These are phyloP conservation scores for Toxotes lorentzi DNA, from an alignment of 2,797 vertebrate species.

Conservation along the genomic window DNA sequence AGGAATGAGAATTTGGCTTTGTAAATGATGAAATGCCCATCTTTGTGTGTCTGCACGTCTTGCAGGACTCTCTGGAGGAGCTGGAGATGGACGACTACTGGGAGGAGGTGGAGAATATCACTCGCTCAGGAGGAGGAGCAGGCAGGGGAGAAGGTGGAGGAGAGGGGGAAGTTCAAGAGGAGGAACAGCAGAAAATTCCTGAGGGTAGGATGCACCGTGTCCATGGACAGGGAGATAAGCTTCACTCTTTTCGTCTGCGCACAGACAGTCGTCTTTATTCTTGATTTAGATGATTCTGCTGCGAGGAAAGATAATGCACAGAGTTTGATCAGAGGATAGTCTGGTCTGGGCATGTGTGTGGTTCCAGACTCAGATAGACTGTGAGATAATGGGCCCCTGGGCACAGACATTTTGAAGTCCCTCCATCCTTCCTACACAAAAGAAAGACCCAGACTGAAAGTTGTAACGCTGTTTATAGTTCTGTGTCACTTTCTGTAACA, in stretches of 20 bases:
- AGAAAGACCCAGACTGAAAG: neutral
- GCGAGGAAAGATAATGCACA: neutral
- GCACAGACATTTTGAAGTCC: neutral
- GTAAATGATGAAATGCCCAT: neutral
- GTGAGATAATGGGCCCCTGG: no score
- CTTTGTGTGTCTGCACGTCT: neutral
- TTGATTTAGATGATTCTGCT: neutral
- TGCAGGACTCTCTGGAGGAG: constrained; percentile 94
- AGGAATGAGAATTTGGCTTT: constrained; percentile 3
- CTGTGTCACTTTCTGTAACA: no score
- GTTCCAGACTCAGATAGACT: neutral
- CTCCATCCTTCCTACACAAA: neutral
- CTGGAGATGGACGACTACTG: constrained; percentile 93
- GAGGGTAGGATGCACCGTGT: constrained; percentile 87
- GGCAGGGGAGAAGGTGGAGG: constrained; percentile 73
- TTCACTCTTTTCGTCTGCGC: neutral
- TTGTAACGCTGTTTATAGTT: no score
- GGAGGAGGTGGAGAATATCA: constrained; percentile 94
- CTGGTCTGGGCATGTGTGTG: neutral
- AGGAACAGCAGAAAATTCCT: constrained; percentile 90
- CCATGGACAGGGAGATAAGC: constrained; percentile 1
- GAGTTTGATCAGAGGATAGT: neutral
- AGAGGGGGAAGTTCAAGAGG: constrained; percentile 82
- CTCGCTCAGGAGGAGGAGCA: constrained; percentile 81
- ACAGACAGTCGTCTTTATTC: neutral